These are phyloP conservation scores for Puffinus mauretanicus DNA, from an alignment of 2,113 vertebrate genomes.

Conservation along the genomic window DNA sequence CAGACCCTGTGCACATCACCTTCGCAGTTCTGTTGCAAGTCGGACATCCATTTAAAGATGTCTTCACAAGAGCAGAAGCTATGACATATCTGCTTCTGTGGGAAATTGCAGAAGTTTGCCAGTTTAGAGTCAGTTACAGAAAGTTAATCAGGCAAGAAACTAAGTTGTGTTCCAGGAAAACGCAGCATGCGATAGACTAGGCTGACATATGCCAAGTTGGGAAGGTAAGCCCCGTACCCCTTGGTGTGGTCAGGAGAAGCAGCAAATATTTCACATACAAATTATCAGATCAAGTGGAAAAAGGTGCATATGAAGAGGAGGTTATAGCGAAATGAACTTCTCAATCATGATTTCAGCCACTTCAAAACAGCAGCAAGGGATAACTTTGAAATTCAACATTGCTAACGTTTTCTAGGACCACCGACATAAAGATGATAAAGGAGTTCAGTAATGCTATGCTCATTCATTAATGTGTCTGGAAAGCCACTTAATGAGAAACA, in stretches of 20 bases:
- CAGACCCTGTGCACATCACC: background rate
- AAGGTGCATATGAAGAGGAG: background rate
- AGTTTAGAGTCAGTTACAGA: background rate
- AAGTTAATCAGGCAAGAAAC: background rate
- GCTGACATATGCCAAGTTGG: background rate
- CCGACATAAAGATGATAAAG: conserved; percentile 2
- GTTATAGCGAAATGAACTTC: background rate
- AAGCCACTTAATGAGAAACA: background rate
- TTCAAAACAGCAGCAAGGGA: background rate
- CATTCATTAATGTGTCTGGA: background rate
- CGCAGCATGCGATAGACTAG: background rate
- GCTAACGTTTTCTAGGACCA: background rate
- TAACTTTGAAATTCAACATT: background rate
- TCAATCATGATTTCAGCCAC: background rate
- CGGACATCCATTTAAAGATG: background rate
- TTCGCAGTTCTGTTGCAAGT: background rate
- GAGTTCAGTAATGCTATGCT: background rate
- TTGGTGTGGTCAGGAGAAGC: background rate
- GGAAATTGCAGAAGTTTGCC: background rate
- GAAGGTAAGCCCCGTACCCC: background rate
- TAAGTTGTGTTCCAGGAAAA: background rate
- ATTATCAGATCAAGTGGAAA: background rate
- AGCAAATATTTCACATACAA: background rate
- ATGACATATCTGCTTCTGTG: background rate
- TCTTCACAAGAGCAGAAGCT: background rate